Evolutionary conservation across 2,888 invertebrate genomes (phyloP), one percentile per base, ranked within the genome.

Genomic region (Amaurobius ferox): DNA sequence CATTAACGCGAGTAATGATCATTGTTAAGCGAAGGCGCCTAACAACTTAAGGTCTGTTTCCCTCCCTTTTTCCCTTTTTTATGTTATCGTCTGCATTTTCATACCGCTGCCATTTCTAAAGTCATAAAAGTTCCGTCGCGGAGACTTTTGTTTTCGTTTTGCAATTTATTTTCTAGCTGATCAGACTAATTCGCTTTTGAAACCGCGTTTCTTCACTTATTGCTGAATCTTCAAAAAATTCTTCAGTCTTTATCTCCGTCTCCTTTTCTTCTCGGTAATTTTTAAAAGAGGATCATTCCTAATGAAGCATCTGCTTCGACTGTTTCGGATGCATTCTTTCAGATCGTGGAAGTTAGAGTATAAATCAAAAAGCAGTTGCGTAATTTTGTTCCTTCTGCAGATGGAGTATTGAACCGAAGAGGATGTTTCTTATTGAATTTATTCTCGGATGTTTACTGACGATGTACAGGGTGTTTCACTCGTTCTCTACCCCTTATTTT

Each of bases 1-100:
- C 83, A 83, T 83, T 83, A 83, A 83, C 71, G 71, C 30, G 64
- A 35, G 83, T 83, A 77, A 83, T 77, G 77, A 83, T 77, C 83
- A 77, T 77, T 83, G 77, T 83, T 71, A 83, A 77, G 66, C 55
- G 83, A 66, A 71, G 83, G 83, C 83, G 77, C 83, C 77, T 44
- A 83, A 66, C 77, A 76, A 77, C 66, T 76, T 61, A 64, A 64
- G 71, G 32, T 72, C 79, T 61, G 11, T 64, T 26, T 70, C 74
- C 64, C 72, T 55, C 26, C 40, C 28, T 70, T 32, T 71, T 71
- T 77, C 83, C 64, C 70, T 81, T 68, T 61, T 74, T 74, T 64
- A 55, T 55, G 73, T 74, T 81, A 81, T 81, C 81, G 70, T 44
- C 81, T 70, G 81, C 74, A 55, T 55, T 55, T 55, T 55, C 19